Evolutionary conservation across 2,113 vertebrate species (phyloP).

Genomic region (Tupaia chinensis): DNA sequence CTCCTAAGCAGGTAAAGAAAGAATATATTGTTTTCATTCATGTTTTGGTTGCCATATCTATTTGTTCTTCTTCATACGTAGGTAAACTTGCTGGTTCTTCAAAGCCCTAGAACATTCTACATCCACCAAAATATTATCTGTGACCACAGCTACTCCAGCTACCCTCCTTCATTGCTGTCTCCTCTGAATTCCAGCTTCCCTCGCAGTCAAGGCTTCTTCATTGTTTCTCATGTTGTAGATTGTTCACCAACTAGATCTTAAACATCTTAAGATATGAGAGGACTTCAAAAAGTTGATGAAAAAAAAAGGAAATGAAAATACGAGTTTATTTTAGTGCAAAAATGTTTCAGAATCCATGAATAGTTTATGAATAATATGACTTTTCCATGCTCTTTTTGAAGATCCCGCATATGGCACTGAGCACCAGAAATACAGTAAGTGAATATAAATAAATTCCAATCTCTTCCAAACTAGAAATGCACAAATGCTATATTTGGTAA

Average conservation of each 20-base stretch:
- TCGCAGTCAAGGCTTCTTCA: background rate
- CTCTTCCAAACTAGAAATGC: background rate
- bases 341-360: no score
- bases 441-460: background rate
- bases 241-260: background rate
- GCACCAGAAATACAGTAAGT: background rate
- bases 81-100: background rate
- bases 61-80: background rate
- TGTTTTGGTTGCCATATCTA: background rate
- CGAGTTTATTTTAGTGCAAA: no score
- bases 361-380: no score
- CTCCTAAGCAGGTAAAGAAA: constrained; percentile 37
- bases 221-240: background rate
- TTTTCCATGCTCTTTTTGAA: no score
- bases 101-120: background rate
- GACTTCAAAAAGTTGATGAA: no score
- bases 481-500: background rate
- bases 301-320: no score
- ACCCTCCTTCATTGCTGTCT: background rate
- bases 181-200: background rate
- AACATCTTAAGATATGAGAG: background rate
- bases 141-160: no score
- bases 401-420: no score
- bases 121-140: background rate
- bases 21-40: background rate